These are phyloP conservation scores for Agrotis clavis DNA, from an alignment of 2,888 invertebrate genomes.

Conservation along the genomic window DNA sequence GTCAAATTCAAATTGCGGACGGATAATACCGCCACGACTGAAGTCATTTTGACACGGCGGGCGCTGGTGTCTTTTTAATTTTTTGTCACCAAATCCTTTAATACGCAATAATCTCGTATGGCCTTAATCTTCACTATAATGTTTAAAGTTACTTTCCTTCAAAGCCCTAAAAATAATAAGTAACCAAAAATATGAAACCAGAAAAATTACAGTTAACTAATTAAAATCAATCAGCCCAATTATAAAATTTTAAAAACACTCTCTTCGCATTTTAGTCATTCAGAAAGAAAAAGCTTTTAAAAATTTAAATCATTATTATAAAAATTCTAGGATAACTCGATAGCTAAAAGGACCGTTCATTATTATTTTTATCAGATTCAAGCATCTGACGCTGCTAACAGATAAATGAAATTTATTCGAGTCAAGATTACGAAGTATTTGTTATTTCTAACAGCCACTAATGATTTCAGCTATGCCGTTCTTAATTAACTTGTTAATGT, in stretches of 20 bases:
- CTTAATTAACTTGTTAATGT: conserved; percentile 17
- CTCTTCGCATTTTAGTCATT: neutral
- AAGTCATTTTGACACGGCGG: too few relatives aligned
- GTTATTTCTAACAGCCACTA: conserved; percentile 2
- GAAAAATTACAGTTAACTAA: too few relatives aligned
- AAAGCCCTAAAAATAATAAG: too few relatives aligned
- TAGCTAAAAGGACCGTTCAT: neutral
- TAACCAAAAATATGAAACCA: too few relatives aligned
- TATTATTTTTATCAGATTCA: conserved; percentile 25
- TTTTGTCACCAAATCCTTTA: too few relatives aligned
- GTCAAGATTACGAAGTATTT: conserved; percentile 11
- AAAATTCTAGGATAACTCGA: neutral
- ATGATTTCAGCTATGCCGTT: conserved; percentile 7
- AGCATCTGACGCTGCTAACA: neutral
- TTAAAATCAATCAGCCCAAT: conserved; percentile 19
- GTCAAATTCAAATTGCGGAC: too few relatives aligned
- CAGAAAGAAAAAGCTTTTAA: too few relatives aligned
- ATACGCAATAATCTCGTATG: too few relatives aligned
- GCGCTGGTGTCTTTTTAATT: too few relatives aligned
- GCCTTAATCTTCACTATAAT: too few relatives aligned
- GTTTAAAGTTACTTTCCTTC: too few relatives aligned
- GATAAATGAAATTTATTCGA: conserved; percentile 38
- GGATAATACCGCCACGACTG: too few relatives aligned
- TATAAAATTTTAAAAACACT: neutral
- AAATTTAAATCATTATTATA: neutral